Conservation (phyloP, 2,888 invertebrate genomes). For the Archaeoteleia sp. region DNA sequence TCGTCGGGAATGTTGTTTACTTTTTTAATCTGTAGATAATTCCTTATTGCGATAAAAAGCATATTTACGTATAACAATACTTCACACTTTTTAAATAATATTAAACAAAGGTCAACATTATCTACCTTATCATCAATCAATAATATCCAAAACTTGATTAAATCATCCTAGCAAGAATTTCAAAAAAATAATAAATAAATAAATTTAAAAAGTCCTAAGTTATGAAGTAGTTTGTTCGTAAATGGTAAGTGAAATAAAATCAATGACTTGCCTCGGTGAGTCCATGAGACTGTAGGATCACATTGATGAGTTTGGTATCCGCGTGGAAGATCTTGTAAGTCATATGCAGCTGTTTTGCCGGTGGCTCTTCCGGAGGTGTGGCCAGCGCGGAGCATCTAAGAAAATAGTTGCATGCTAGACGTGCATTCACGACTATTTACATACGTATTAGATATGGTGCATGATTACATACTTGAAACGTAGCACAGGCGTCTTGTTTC, state of each 20-base stretch:
- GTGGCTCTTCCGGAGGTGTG: slow-evolving; percentile 70
- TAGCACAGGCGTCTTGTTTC: slow-evolving; percentile 67
- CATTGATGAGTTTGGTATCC: slow-evolving; percentile 86
- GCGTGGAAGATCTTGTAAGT: slow-evolving; percentile 88
- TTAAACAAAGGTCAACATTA: no score
- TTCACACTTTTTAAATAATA: no score
- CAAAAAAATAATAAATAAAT: no score
- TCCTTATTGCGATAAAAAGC: no score
- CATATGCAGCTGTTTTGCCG: slow-evolving; percentile 79
- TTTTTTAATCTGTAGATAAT: no score
- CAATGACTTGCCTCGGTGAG: slow-evolving; percentile 79
- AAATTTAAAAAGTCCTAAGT: no score
- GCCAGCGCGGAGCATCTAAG: slow-evolving; percentile 71
- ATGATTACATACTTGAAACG: slow-evolving; percentile 69
- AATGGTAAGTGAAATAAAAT: background rate
- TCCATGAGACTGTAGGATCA: slow-evolving; percentile 86
- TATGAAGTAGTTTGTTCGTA: no score
- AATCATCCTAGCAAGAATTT: no score
- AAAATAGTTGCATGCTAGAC: slow-evolving; percentile 38
- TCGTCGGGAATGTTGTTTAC: no score
- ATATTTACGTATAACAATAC: no score
- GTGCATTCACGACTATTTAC: slow-evolving; percentile 37
- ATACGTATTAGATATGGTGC: slow-evolving; percentile 29
- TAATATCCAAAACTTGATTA: no score
- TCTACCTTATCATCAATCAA: no score